phyloP scores from a whole-genome alignment of 1,140 invertebrate species.

The Papilio xuthus region DNA sequence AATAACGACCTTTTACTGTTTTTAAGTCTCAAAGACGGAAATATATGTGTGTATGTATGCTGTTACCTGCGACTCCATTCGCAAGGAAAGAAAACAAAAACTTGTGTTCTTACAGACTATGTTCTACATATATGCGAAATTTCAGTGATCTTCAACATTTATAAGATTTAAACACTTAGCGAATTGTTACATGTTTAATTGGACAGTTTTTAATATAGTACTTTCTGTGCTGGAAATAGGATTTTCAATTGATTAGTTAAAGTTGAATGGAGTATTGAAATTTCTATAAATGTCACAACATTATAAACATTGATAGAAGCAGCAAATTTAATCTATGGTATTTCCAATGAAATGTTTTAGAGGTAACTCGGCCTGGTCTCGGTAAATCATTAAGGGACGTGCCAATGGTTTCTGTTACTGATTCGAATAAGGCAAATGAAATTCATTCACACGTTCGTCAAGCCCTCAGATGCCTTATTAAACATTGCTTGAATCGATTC shows the following conservation, averaged over 20 bases:
- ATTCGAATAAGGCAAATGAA: constrained; percentile 74
- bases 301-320: constrained; percentile 31
- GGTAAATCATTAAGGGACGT: constrained; percentile 75
- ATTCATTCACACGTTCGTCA: constrained; percentile 80
- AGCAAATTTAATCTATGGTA: constrained; percentile 24
- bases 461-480: constrained; percentile 76
- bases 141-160: too few relatives aligned
- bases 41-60: too few relatives aligned
- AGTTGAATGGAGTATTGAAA: constrained; percentile 17
- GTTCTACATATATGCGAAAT: too few relatives aligned
- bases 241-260: neutral
- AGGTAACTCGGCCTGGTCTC: constrained; percentile 36
- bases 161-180: too few relatives aligned
- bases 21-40: too few relatives aligned
- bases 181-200: neutral
- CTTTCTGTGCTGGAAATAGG: neutral
- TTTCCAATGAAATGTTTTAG: constrained; percentile 2
- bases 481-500: constrained; percentile 69
- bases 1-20: too few relatives aligned
- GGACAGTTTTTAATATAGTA: neutral
- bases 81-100: too few relatives aligned
- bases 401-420: constrained; percentile 57
- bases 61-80: too few relatives aligned
- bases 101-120: too few relatives aligned
- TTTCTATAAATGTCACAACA: constrained; percentile 12